These are phyloP conservation scores for Oligia latruncula DNA, from an alignment of 2,888 invertebrate species.

Conservation along the genomic window DNA sequence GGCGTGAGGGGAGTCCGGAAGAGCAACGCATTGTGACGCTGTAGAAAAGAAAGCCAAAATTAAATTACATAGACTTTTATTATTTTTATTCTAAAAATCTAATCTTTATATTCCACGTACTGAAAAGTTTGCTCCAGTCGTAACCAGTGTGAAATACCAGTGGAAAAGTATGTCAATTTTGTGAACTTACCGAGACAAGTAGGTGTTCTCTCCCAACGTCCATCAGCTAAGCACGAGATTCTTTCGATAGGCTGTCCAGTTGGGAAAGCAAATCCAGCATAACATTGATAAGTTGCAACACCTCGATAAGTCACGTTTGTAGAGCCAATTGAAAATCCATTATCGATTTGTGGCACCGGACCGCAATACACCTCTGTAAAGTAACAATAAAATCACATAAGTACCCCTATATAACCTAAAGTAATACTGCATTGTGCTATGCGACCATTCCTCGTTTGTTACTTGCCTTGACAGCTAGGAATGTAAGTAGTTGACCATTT, in stretches of 20 bases:
- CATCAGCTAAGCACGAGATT: conserved; percentile 96
- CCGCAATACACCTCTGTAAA: conserved; percentile 97
- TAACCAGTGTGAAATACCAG: neutral
- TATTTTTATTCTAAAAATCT: neutral
- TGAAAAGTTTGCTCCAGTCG: neutral
- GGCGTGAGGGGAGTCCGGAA: conserved; percentile 96
- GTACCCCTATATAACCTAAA: conserved; percentile 35
- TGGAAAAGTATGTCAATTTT: neutral
- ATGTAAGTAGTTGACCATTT: conserved; percentile 98
- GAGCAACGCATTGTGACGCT: conserved; percentile 97
- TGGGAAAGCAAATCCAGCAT: conserved; percentile 98
- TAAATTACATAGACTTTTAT: neutral
- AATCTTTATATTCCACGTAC: neutral
- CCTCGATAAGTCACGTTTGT: conserved; percentile 98
- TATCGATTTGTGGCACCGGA: conserved; percentile 99
- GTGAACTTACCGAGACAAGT: conserved; percentile 93
- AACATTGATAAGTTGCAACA: conserved; percentile 98
- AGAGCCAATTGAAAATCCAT: conserved; percentile 98
- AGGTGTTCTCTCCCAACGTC: conserved; percentile 97
- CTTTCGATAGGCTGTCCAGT: conserved; percentile 96
- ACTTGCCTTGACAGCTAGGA: conserved; percentile 96
- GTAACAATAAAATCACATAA: conserved; percentile 57
- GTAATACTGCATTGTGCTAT: conserved; percentile 40
- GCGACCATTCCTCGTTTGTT: conserved; percentile 41
- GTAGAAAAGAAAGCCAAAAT: conserved; percentile 48